Percentiles rank a stretch among this genome's conserved stretches.
phyloP scores from a whole-genome alignment of 1,140 invertebrate species.

The Aradophagus sp. region DNA sequence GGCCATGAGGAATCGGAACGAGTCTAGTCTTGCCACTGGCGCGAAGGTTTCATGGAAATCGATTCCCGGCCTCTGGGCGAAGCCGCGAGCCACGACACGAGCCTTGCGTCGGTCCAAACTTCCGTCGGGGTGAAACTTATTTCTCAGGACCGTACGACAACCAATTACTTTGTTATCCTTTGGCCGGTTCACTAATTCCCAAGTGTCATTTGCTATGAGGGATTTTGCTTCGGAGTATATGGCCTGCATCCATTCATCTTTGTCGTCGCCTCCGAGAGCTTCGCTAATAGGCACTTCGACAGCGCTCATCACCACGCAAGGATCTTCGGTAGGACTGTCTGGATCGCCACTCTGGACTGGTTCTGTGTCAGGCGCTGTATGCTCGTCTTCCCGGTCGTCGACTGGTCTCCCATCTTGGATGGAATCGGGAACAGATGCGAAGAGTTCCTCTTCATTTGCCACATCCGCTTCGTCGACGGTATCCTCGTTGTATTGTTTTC shows the following conservation, averaged over 20 bases:
- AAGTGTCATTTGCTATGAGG: conserved; percentile 34
- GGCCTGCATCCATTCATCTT: conserved; percentile 19
- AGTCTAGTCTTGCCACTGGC: conserved; percentile 11
- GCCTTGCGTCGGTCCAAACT: conserved; percentile 30
- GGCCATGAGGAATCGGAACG: conserved; percentile 14
- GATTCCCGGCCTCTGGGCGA: conserved; percentile 21
- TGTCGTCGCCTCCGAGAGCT: conserved; percentile 19
- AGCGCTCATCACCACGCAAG: too few relatives aligned
- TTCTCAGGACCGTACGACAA: conserved; percentile 24
- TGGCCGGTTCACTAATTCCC: conserved; percentile 20
- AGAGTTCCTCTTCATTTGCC: too few relatives aligned
- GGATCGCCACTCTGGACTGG: too few relatives aligned
- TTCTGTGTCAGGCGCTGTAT: too few relatives aligned
- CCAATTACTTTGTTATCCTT: conserved; percentile 1
- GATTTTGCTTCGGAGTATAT: conserved; percentile 22
- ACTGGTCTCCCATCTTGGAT: too few relatives aligned
- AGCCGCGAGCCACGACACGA: conserved; percentile 41
- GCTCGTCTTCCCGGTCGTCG: too few relatives aligned
- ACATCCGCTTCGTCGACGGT: too few relatives aligned
- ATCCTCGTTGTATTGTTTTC: neutral
- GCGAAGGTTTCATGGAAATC: conserved; percentile 9
- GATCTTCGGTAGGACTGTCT: too few relatives aligned
- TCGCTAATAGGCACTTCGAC: neutral
- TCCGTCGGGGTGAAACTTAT: conserved; percentile 15
- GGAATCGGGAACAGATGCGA: too few relatives aligned